Base-by-base conservation (phyloP, 2,888 invertebrate species). In the Linhomoeus sp. region DNA sequence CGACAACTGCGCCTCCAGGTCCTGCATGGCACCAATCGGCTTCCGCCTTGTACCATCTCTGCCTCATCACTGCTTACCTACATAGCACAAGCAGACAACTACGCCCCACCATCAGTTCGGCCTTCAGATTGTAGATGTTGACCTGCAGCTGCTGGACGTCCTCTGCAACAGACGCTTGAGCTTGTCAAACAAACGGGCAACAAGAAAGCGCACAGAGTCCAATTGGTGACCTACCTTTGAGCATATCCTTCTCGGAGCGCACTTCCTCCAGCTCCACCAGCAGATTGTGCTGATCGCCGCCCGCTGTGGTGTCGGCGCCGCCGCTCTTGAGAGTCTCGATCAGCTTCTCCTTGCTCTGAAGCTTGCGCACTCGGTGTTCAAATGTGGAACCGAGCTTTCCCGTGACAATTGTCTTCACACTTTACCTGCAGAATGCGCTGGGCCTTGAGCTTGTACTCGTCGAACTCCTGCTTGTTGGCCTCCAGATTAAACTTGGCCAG, bases 391-490 rank as follows among this genome's bases (percentile, higher is more conserved):
- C n/a, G n/a, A n/a, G n/a, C n/a, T n/a, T n/a, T n/a, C n/a, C n/a
- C n/a, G n/a, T n/a, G n/a, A n/a, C n/a, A n/a, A n/a, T n/a, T n/a
- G n/a, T n/a, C n/a, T n/a, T n/a, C n/a, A 43, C 19, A n/a, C n/a
- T n/a, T n/a, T 46, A 78, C 77, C 63, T 77, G 77, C 12, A 83
- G 66, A 49, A 81, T 80, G 52, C 76, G 73, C 56, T 80, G 75
- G 1, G 82, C 82, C 58, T 82, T 78, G n/a, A 76, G 75, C 55
- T 79, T 77, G 65, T 83, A 82, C 46, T 79, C 78, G 46, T 77
- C 74, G 56, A 81, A 72, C 61, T 83, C 81, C 54, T 66, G 67
- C 53, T 67, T 67, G 22, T 68, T 63, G 23, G 64, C 57, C 22
- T 70, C 68, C 25, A 66, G 54, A 50, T 61, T 65, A 33, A 58